A percentile compares a stretch with the other conserved stretches of the same genome.
Evolutionary conservation across 2,113 vertebrate species (phyloP).

Genomic region (Typhlomys cinereus): DNA sequence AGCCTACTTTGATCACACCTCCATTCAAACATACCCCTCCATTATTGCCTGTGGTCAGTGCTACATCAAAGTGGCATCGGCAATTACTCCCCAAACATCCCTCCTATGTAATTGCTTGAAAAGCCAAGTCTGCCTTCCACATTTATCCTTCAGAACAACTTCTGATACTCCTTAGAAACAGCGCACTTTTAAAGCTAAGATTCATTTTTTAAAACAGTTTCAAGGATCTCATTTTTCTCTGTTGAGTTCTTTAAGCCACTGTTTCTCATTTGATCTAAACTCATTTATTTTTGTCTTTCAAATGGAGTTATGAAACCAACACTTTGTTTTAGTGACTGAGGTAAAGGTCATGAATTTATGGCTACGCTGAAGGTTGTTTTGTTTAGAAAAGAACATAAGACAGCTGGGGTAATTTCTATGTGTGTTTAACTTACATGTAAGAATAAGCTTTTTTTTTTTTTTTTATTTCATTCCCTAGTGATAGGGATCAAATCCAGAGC

Average conservation of each 20-base stretch:
- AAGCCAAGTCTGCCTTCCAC: neutral
- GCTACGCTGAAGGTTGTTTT: neutral
- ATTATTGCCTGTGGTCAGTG: neutral
- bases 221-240: neutral
- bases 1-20: neutral
- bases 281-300: constrained; percentile 1
- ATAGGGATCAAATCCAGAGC: neutral
- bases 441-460: neutral
- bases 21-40: neutral
- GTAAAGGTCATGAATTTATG: neutral
- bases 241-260: neutral
- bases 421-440: neutral
- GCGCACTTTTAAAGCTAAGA: neutral
- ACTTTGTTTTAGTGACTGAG: constrained; percentile 14
- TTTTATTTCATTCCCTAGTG: neutral
- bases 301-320: neutral
- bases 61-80: neutral
- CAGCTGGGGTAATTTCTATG: neutral
- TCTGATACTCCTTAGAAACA: neutral
- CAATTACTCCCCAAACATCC: neutral
- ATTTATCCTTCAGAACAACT: neutral
- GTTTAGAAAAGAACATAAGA: neutral
- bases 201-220: constrained; percentile 23
- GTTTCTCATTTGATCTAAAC: neutral
- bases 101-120: neutral